Base-by-base conservation (phyloP, 2,888 invertebrate genomes). In the Spicauda simplicius region DNA sequence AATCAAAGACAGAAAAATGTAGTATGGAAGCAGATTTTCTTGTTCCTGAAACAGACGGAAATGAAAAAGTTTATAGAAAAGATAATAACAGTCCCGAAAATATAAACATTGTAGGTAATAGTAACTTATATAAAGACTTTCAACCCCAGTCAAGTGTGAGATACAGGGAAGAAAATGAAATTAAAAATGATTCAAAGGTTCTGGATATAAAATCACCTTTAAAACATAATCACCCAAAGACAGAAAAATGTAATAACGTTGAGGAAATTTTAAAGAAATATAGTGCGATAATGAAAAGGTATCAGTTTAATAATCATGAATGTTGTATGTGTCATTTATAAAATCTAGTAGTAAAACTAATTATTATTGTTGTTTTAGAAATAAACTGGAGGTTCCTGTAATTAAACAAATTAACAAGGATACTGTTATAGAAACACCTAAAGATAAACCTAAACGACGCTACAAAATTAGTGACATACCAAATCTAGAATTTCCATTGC, bases 401-500 rank as follows among this genome's bases (percentile, higher is more conserved):
- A 16, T 14, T 48, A 60, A 73, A 41, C 58, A 60, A 45, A 12
- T 37, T 50, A 64, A 59, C 54, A 55, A 18, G 8, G n/a, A 19
- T 33, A 60, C 62, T 16, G 30, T 53, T 8, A 30, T 33, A 16
- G 57, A 55, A 52, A 45, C 55, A 12, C 12, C 14, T 12, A 58
- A 19, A 20, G 55, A 72, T 60, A 86, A 81, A 74, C 48, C 73
- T 41, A 81, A 77, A 62, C 83, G 82, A 74, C 85, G 85, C 7
- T 90, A 86, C 67, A 90, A 82, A 74, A 91, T 92, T 53, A 81
- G 73, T 2, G 87, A 90, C 10, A 81, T 92, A 61, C 73, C 86
- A 61, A 81, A 79, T 45, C 41, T 84, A 41, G 68, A 83, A 45
- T 68, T 79, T 7, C 64, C 76, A 41, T 72, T 88, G 68, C 79